Percentiles rank a stretch among this genome's conserved stretches.
Evolutionary conservation across 2,888 invertebrate species (phyloP).

Genomic region (Eudemis profundana): DNA sequence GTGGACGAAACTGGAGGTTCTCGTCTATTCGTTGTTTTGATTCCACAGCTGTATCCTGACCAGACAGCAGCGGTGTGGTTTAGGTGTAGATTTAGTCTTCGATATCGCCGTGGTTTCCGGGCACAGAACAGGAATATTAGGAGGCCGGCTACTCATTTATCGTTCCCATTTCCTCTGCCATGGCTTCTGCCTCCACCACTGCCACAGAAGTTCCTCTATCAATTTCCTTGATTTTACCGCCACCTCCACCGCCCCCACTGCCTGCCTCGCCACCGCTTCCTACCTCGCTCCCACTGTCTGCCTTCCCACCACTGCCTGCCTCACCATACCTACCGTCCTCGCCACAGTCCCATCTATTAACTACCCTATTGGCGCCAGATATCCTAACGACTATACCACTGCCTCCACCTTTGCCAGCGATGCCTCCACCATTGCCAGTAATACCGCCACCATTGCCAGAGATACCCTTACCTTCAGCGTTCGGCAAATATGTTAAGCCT

Average conservation of each 20-base stretch:
- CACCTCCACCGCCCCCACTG: background rate
- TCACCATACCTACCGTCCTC: background rate
- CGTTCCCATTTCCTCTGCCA: constrained; percentile 8
- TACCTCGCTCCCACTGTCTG: background rate
- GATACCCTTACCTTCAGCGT: too few species aligned
- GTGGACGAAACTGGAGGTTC: background rate
- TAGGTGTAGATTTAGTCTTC: background rate
- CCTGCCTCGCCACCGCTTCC: background rate
- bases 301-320: too few species aligned
- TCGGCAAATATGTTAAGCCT: constrained; percentile 14
- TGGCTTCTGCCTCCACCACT: background rate
- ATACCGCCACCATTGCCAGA: background rate
- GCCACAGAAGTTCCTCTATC: background rate
- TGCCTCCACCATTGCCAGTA: background rate
- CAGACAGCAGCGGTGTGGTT: constrained; percentile 2
- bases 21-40: background rate
- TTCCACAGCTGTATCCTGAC: constrained; percentile 9
- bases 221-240: too few species aligned
- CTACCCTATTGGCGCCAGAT: too few species aligned
- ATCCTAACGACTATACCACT: too few species aligned
- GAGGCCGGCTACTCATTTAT: background rate
- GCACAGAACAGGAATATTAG: background rate
- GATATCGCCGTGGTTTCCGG: background rate
- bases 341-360: too few species aligned
- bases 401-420: background rate